Evolutionary conservation across 2,888 invertebrate genomes (phyloP).

Genomic region (Mamestra brassicae): DNA sequence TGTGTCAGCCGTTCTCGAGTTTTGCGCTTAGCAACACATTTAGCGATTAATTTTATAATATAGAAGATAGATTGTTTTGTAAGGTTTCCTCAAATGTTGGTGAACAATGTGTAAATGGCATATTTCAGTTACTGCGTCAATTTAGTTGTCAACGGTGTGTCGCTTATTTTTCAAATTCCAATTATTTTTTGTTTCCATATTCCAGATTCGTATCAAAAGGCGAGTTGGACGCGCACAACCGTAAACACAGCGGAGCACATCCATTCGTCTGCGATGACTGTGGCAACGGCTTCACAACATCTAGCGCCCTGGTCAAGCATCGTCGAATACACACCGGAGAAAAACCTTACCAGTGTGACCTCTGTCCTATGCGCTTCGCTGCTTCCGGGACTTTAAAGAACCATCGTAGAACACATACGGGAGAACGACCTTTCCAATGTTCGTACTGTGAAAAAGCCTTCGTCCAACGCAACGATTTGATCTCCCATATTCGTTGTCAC

Average conservation of each 20-base stretch:
- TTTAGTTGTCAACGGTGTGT: too few species aligned
- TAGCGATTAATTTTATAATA: too few species aligned
- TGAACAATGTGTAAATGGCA: too few species aligned
- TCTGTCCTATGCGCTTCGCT: constrained; percentile 90
- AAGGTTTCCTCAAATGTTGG: too few species aligned
- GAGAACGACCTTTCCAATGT: constrained; percentile 91
- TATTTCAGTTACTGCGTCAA: too few species aligned
- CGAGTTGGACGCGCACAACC: constrained; percentile 89
- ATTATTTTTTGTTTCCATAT: constrained; percentile 8
- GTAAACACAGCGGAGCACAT: constrained; percentile 91
- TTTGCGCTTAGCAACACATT: too few species aligned
- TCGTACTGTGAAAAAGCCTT: constrained; percentile 90
- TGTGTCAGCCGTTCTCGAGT: too few species aligned
- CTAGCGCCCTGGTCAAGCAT: constrained; percentile 91
- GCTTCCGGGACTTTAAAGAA: constrained; percentile 91
- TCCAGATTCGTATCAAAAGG: constrained; percentile 88
- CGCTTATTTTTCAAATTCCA: too few species aligned
- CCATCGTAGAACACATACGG: constrained; percentile 91
- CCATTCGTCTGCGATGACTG: constrained; percentile 91
- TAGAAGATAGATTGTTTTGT: too few species aligned
- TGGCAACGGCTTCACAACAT: constrained; percentile 90
- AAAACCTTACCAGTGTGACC: constrained; percentile 90
- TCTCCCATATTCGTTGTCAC: constrained; percentile 90
- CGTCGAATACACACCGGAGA: constrained; percentile 91
- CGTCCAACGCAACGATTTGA: constrained; percentile 90